Conservation (phyloP, 2,113 vertebrate species). For the Forbesichthys agassizii region DNA sequence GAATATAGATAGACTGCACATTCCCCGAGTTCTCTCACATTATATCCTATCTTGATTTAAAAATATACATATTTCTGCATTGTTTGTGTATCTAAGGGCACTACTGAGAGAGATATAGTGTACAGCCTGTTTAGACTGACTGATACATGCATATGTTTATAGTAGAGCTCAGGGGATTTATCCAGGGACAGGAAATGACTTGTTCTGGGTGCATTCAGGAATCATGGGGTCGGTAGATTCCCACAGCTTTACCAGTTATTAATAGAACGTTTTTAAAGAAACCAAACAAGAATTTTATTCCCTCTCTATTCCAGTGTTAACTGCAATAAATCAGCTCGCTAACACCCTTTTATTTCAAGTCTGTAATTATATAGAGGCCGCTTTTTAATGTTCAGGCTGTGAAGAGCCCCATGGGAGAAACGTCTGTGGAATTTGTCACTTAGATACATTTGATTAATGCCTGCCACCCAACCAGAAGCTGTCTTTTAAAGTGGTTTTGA, state of each 20-base stretch:
- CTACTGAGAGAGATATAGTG: constrained; percentile 18
- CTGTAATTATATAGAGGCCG: constrained; percentile 12
- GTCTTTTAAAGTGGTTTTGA: no score
- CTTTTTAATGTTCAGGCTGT: constrained; percentile 3
- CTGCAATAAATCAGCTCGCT: background rate
- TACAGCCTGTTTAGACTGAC: constrained; percentile 6
- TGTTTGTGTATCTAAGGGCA: constrained; percentile 24
- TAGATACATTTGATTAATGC: background rate
- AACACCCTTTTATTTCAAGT: constrained; percentile 3
- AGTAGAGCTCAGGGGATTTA: constrained; percentile 40
- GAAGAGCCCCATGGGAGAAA: background rate
- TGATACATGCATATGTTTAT: constrained; percentile 54
- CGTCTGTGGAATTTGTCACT: background rate
- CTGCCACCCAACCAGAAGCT: no score
- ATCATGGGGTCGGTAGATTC: constrained; percentile 61
- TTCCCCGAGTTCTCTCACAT: no score
- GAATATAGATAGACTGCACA: no score
- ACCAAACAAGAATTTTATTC: constrained; percentile 3
- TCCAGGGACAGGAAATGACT: constrained; percentile 62
- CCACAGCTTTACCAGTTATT: constrained; percentile 54
- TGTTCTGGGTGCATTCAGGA: constrained; percentile 34
- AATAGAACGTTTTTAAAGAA: constrained; percentile 34
- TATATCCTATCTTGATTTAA: background rate
- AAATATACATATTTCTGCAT: constrained; percentile 4
- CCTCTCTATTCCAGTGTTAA: background rate